A percentile compares a stretch with the other conserved stretches of the same genome.
These are phyloP conservation scores for Autographa gamma DNA, from an alignment of 2,888 invertebrate genomes.

Conservation along the genomic window DNA sequence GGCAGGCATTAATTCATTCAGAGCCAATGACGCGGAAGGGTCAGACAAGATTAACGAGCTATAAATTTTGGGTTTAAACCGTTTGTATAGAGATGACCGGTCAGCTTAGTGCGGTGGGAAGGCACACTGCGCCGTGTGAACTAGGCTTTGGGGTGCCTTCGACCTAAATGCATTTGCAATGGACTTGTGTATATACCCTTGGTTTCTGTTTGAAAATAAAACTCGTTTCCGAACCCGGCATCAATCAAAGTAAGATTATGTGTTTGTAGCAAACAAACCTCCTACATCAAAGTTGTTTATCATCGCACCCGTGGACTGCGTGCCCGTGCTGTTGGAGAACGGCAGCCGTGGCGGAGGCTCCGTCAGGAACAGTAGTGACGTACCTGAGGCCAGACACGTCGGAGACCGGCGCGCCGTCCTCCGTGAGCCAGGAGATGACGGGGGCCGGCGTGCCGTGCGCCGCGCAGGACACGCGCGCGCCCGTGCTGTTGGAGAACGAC, in stretches of 20 bases:
- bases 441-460: slow-evolving; percentile 93
- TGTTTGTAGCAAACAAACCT: too few species aligned
- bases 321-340: too few species aligned
- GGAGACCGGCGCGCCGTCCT: slow-evolving; percentile 92
- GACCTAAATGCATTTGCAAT: slow-evolving; percentile 38
- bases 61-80: slow-evolving; percentile 62
- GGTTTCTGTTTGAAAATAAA: too few species aligned
- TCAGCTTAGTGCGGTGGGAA: slow-evolving; percentile 24
- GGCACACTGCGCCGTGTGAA: slow-evolving; percentile 11
- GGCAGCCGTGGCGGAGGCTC: slow-evolving; percentile 91
- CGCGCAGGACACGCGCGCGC: slow-evolving; percentile 93
- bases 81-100: slow-evolving; percentile 57
- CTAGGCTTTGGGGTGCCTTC: neutral
- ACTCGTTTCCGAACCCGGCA: slow-evolving; percentile 91
- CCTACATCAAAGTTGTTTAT: too few species aligned
- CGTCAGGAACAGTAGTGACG: slow-evolving; percentile 67
- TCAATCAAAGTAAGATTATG: too few species aligned
- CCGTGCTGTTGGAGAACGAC: slow-evolving; percentile 93
- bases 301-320: too few species aligned
- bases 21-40: slow-evolving; percentile 75
- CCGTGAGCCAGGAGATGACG: slow-evolving; percentile 92
- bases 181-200: neutral
- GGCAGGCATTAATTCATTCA: slow-evolving; percentile 66
- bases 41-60: slow-evolving; percentile 74
- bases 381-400: slow-evolving; percentile 93